Evolutionary conservation across 1,140 invertebrate species (phyloP).

Genomic region (Heliconius hewitsoni): DNA sequence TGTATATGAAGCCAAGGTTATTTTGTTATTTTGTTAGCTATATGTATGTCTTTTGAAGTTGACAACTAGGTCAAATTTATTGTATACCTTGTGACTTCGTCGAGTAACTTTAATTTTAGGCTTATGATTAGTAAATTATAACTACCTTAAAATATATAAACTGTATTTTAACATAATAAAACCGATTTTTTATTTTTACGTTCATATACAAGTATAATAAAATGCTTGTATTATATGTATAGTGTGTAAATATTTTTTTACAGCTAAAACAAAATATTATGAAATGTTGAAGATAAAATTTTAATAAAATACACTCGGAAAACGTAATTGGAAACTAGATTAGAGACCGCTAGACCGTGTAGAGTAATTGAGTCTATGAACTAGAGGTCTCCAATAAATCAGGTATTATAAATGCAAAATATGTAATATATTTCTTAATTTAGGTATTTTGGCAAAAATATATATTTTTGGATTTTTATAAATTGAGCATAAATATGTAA

Average conservation of each 20-base stretch:
- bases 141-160: constrained; percentile 19
- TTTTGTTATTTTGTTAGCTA: not conserved
- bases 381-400: constrained; percentile 9
- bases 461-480: too few relatives aligned
- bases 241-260: not conserved
- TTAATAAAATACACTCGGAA: not conserved
- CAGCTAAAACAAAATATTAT: not conserved
- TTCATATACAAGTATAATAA: too few relatives aligned
- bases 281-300: not conserved
- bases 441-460: too few relatives aligned
- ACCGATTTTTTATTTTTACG: too few relatives aligned
- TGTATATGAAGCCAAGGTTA: not conserved
- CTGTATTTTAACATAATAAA: not conserved
- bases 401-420: constrained; percentile 8
- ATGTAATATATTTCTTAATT: too few relatives aligned
- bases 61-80: not conserved
- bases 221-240: too few relatives aligned
- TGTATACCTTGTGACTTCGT: not conserved
- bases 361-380: constrained; percentile 19
- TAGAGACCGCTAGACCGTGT: constrained; percentile 5
- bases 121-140: not conserved
- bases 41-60: not conserved
- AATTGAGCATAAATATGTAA: too few relatives aligned
- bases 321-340: constrained; percentile 10
- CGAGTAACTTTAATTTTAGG: not conserved